Evolutionary conservation across 2,113 vertebrate species (phyloP), one percentile per base, ranked within the genome.

Genomic region (Sinocyclocheilus maitianheensis): DNA sequence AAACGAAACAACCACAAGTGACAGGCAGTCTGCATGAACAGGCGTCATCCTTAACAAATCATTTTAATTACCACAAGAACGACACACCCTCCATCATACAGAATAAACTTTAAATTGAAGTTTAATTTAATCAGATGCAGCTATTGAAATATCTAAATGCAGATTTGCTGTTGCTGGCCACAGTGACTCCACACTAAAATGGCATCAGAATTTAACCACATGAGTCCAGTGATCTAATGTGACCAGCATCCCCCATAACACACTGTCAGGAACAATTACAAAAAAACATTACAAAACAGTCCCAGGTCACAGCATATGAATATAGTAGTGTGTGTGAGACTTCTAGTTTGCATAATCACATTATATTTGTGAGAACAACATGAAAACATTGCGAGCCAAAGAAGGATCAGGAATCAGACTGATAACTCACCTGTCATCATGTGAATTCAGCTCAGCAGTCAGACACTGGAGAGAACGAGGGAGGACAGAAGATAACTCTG

Each of bases 381-480:
- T 9, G 8, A 40, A 85, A 37, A 71, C 87, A 74, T 74, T 55
- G 30, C 67, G 79, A 24, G 84, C 82, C 89, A 91, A 91, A 91
- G 76, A 85, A 60, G 55, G 55, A 88, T 79, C 40, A 24, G 22
- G 46, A 67, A 10, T 65, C 58, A 85, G 24, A 75, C 86, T 37
- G 81, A 88, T 88, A 90, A 90, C 95, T 95, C 92, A 95, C 95
- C 94, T 90, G 89, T 90, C 94, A 95, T 95, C 88, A 83, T 93
- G 87, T 91, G 90, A 91, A 92, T 92, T 90, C 92, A 89, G 85
- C 87, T 43, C 86, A 91, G 90, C 91, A 89, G 87, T 89, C 88
- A 48, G 55, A 87, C 46, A 37, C 87, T 81, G 83, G 89, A 82
- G 16, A 79, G 63, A 78, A 20, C 40, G 40, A 69, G 58, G 26